These are phyloP conservation scores for Desmophyllum pertusum DNA, from an alignment of 92 coral and sea anemone genomes.

Conservation along the genomic window DNA sequence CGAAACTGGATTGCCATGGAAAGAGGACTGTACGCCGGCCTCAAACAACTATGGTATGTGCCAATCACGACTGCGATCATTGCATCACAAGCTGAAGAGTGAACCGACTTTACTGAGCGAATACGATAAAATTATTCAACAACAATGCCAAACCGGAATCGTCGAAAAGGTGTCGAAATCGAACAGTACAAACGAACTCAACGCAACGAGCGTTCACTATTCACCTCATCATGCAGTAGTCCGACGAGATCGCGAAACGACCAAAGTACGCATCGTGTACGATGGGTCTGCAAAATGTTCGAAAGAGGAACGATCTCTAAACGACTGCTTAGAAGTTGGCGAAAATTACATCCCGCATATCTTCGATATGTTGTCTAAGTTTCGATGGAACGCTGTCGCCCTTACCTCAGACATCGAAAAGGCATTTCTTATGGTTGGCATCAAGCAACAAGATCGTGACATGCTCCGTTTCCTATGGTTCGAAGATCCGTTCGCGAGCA, in stretches of 20 bases:
- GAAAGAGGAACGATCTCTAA: constrained; percentile 31
- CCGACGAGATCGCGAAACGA: constrained; percentile 46
- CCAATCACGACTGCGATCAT: too few relatives aligned
- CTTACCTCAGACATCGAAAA: constrained; percentile 54
- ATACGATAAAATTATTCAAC: constrained; percentile 37
- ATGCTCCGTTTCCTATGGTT: constrained; percentile 61
- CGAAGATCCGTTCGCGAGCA: constrained; percentile 26
- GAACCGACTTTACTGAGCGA: constrained; percentile 17
- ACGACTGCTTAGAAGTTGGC: constrained; percentile 54
- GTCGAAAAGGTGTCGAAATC: constrained; percentile 18
- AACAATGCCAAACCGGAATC: constrained; percentile 24
- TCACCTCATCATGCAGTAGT: constrained; percentile 62
- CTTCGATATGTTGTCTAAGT: constrained; percentile 44
- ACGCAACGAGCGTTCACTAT: constrained; percentile 42
- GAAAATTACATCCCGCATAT: constrained; percentile 50
- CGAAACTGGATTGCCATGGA: too few relatives aligned
- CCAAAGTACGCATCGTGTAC: constrained; percentile 49
- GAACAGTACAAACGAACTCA: too few relatives aligned
- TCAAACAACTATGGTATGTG: too few relatives aligned
- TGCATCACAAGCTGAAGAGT: constrained; percentile 25
- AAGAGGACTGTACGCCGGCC: too few relatives aligned
- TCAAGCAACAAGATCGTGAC: constrained; percentile 47
- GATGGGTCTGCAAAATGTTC: constrained; percentile 43
- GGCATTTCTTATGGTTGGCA: constrained; percentile 57
- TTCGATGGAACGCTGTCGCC: constrained; percentile 31